Conservation (phyloP, 2,888 invertebrate species). For the Lepidochitona cinerea region DNA sequence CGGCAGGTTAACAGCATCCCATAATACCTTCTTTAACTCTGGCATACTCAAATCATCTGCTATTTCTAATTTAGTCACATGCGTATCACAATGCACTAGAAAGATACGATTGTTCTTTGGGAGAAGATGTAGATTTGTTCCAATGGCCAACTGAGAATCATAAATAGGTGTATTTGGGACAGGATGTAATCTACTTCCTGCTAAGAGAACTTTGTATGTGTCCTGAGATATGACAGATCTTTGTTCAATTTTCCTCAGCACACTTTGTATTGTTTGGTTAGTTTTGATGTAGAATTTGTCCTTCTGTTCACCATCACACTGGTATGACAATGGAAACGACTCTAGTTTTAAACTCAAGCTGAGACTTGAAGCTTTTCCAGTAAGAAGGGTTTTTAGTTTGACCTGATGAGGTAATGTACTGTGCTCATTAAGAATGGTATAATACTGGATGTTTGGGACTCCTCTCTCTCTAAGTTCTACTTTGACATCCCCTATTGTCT, state of each 20-base stretch:
- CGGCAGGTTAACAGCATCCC: slow-evolving; percentile 47
- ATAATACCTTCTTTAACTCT: slow-evolving; percentile 47
- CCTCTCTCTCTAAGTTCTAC: slow-evolving; percentile 48
- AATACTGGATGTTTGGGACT: slow-evolving; percentile 51
- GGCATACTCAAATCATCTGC: slow-evolving; percentile 37
- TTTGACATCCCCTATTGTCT: slow-evolving; percentile 46
- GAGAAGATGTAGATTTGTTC: slow-evolving; percentile 48
- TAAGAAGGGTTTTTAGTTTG: not conserved
- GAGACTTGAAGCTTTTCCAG: not conserved
- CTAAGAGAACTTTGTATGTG: slow-evolving; percentile 41
- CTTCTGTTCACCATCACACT: slow-evolving; percentile 39
- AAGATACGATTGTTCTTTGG: slow-evolving; percentile 34
- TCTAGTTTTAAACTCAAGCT: slow-evolving; percentile 46
- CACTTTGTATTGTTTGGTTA: slow-evolving; percentile 43
- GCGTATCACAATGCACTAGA: slow-evolving; percentile 45
- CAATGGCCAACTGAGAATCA: slow-evolving; percentile 45
- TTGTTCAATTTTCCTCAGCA: slow-evolving; percentile 50
- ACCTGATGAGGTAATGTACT: not conserved
- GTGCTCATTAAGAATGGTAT: slow-evolving; percentile 44
- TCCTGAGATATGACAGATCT: slow-evolving; percentile 50
- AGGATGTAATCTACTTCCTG: slow-evolving; percentile 45
- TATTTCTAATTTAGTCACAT: slow-evolving; percentile 45
- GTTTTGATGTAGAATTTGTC: slow-evolving; percentile 49
- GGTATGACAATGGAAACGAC: slow-evolving; percentile 53
- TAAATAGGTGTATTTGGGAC: slow-evolving; percentile 41